Evolutionary conservation across 2,113 vertebrate species (phyloP).

Genomic region (Caranx melampygus): DNA sequence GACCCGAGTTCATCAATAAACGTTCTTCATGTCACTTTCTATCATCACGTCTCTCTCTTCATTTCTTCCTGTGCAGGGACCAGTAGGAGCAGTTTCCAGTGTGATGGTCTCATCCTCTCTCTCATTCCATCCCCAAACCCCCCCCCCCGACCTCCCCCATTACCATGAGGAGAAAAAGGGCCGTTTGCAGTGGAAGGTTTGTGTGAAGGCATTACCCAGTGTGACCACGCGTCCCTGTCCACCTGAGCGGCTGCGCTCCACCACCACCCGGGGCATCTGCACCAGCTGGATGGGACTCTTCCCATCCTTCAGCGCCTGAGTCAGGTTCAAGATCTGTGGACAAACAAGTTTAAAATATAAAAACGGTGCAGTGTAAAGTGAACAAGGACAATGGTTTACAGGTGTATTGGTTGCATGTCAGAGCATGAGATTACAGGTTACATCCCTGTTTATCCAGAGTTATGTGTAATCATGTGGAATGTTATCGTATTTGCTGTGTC

Average conservation of each 20-base stretch:
- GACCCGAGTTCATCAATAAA: conserved; percentile 27
- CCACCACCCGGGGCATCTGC: conserved; percentile 96
- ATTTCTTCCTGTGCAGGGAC: background rate
- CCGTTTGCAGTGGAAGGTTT: conserved; percentile 96
- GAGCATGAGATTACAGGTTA: background rate
- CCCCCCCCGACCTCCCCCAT: conserved; percentile 22
- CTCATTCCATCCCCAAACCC: conserved; percentile 19
- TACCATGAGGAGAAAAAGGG: conserved; percentile 98
- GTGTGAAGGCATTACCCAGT: conserved; percentile 91
- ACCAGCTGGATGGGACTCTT: conserved; percentile 95
- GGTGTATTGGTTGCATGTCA: background rate
- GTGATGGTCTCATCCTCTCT: background rate
- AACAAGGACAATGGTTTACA: background rate
- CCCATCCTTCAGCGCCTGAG: conserved; percentile 92
- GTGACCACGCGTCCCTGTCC: conserved; percentile 91
- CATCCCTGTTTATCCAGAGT: too few relatives aligned
- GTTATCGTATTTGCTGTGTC: too few relatives aligned
- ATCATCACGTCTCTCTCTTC: background rate
- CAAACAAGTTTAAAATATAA: background rate
- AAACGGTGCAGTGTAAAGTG: background rate
- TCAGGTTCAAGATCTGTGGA: conserved; percentile 93
- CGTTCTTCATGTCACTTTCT: conserved; percentile 14
- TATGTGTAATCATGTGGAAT: too few relatives aligned
- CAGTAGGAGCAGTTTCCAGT: conserved; percentile 8
- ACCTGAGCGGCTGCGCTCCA: conserved; percentile 90